Percentiles rank a stretch among this genome's conserved stretches.
Conservation (phyloP, 2,888 invertebrate species). For the Sisyra terminalis region DNA sequence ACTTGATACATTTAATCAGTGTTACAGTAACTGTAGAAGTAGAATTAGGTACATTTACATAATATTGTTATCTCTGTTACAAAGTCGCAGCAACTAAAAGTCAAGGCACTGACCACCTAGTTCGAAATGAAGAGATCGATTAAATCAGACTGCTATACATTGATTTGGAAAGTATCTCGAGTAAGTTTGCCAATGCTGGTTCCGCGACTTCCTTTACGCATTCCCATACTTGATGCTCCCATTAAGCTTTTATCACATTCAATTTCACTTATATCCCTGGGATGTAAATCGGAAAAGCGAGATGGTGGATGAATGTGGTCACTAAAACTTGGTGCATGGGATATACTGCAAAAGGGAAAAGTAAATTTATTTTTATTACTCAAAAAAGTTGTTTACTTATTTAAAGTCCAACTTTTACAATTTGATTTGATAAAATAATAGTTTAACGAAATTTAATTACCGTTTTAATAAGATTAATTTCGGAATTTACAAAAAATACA, state of each 20-base stretch:
- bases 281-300: conserved; percentile 59
- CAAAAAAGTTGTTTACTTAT: no score
- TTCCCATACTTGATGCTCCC: conserved; percentile 24
- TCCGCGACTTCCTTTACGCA: conserved; percentile 26
- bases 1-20: no score
- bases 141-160: conserved; percentile 35
- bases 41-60: no score
- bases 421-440: no score
- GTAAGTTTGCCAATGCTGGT: conserved; percentile 35
- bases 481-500: no score
- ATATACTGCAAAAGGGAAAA: conserved; percentile 39
- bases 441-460: no score
- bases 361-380: no score
- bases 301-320: conserved; percentile 74
- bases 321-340: conserved; percentile 64
- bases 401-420: no score
- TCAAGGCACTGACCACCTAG: conserved; percentile 8
- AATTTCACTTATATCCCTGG: conserved; percentile 27
- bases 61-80: neutral
- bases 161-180: conserved; percentile 63
- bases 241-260: conserved; percentile 28
- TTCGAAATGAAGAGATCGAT: neutral
- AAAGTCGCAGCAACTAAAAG: conserved; percentile 2
- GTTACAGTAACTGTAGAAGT: no score
- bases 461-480: no score